Evolutionary conservation across 2,888 invertebrate genomes (phyloP), one percentile per base, ranked within the genome.

Genomic region (Scelioninae gen. 2): DNA sequence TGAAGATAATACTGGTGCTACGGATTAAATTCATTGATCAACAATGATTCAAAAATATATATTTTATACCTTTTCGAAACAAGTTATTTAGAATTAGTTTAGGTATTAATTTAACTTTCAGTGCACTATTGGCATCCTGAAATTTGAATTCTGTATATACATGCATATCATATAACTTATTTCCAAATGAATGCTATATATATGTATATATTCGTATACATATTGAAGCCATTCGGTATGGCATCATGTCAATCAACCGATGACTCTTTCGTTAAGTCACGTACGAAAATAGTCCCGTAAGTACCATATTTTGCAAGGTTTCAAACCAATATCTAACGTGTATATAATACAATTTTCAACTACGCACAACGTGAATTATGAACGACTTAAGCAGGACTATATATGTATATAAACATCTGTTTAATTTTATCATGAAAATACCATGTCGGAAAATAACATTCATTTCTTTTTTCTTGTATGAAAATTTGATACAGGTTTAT

Each of bases 31-130:
- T 81, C 82, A 82, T 83, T 79, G 84, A 78, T 84, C 83, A 84
- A 84, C 84, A 83, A 84, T 81, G 83, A 81, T 68, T 80, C 77
- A 77, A 81, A 82, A 82, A 83, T 84, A 84, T 81, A 81, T 77
- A 74, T 81, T 76, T 79, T 77, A 65, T 41, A 53, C 25, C 33
- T 19, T 48, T 28, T 58, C 43, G 28, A 63, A 48, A 71, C 52
- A 64, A 71, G 64, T 46, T 71, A 45, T 18, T 43, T 71, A 65
- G 57, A 31, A 45, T 71, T 58, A 63, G 15, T 58, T 64, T 68
- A 73, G 45, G 68, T 73, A 68, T 63, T 16, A 33, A 45, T 52
- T 68, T 50, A 11, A 61, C 41, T 48, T 69, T 55, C 63, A 39
- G 53, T 39, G 33, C 25, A 39, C 2, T 15, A 22, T n/a, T 43